These are phyloP conservation scores for Ictalurus punctatus DNA, from an alignment of 2,113 vertebrate genomes.

Conservation along the genomic window DNA sequence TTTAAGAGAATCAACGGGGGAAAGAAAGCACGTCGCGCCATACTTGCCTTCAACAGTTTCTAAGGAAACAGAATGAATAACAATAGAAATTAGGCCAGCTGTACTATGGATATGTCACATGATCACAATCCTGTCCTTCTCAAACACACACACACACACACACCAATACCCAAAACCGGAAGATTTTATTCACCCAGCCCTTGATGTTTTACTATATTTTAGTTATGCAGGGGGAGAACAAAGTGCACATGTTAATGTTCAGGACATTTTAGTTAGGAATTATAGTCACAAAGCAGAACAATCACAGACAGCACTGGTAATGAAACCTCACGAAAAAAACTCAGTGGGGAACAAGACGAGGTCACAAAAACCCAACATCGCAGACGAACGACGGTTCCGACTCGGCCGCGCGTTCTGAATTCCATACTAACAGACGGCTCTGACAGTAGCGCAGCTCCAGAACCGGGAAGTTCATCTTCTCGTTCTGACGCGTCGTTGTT, in stretches of 20 bases:
- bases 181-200: conserved; percentile 9
- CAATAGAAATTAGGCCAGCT: conserved; percentile 72
- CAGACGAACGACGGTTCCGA: background rate
- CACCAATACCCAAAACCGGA: background rate
- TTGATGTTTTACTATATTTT: background rate
- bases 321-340: conserved; percentile 66
- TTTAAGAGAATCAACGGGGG: conserved; percentile 57
- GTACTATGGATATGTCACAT: conserved; percentile 24
- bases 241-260: conserved; percentile 16
- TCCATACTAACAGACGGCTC: background rate
- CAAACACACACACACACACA: background rate
- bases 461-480: background rate
- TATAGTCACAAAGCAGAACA: conserved; percentile 26
- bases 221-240: conserved; percentile 2
- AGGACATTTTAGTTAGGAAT: background rate
- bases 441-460: background rate
- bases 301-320: conserved; percentile 53
- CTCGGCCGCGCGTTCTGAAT: no score
- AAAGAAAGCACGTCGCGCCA: conserved; percentile 65
- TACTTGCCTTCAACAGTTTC: conserved; percentile 99
- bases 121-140: background rate
- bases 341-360: background rate
- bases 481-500: background rate
- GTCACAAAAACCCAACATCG: background rate
- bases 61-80: conserved; percentile 91